Percentiles rank a stretch among this genome's conserved stretches.
Evolutionary conservation across 2,888 invertebrate species (phyloP).

Genomic region (Chalcosyrphus nemorum): DNA sequence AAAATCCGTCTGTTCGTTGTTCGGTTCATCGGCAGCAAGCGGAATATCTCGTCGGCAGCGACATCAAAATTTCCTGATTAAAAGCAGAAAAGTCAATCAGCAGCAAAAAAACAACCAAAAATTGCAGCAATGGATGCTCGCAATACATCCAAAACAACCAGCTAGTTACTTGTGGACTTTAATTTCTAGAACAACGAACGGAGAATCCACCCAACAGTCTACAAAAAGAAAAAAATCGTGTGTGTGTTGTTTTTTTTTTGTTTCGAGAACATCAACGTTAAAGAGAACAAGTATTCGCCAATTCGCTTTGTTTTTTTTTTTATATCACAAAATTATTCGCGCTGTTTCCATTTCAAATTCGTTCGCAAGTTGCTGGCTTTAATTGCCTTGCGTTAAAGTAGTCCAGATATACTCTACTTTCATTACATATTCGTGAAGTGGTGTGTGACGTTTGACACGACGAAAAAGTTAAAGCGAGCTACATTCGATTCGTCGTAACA

Average conservation of each 20-base stretch:
- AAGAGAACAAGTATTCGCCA: constrained; percentile 19
- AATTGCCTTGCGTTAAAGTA: constrained; percentile 6
- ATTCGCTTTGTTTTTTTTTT: constrained; percentile 40
- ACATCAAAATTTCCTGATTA: constrained; percentile 4
- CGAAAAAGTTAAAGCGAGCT: constrained; percentile 29
- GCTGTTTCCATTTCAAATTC: constrained; percentile 40
- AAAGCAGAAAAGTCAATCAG: no score
- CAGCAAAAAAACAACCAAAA: constrained; percentile 20
- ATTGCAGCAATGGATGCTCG: constrained; percentile 65
- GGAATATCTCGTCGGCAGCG: constrained; percentile 37
- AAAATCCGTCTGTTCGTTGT: constrained; percentile 29
- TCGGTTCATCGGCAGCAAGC: constrained; percentile 56
- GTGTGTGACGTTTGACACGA: constrained; percentile 71
- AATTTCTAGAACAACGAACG: constrained; percentile 45
- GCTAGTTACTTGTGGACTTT: constrained; percentile 39
- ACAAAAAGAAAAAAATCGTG: neutral
- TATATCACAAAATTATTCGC: constrained; percentile 37
- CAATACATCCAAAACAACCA: constrained; percentile 27
- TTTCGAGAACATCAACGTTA: neutral
- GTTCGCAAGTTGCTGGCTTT: constrained; percentile 1
- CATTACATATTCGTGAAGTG: constrained; percentile 26
- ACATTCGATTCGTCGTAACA: constrained; percentile 25
- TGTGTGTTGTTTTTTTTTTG: constrained; percentile 31
- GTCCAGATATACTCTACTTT: neutral
- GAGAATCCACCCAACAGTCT: constrained; percentile 37